These are phyloP conservation scores for Crocuta crocuta DNA, from an alignment of 2,113 vertebrate genomes.

Conservation along the genomic window DNA sequence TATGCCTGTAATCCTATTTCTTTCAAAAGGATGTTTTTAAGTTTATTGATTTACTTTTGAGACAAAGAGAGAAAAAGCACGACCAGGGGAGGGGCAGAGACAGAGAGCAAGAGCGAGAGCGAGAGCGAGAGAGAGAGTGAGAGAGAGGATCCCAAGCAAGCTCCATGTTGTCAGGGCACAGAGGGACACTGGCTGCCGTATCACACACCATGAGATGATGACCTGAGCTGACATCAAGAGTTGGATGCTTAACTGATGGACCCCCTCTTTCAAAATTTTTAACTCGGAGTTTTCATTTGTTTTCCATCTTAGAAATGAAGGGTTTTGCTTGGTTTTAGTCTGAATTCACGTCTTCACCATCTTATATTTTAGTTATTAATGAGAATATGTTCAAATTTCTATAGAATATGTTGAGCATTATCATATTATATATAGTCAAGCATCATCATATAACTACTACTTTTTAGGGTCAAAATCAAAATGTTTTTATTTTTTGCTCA, in stretches of 20 bases:
- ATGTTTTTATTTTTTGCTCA: neutral
- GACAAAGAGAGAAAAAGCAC: too few relatives aligned
- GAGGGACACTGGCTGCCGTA: too few relatives aligned
- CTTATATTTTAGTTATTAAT: neutral
- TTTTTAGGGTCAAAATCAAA: neutral
- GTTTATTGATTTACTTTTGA: too few relatives aligned
- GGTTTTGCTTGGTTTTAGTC: constrained; percentile 34
- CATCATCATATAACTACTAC: constrained; percentile 79
- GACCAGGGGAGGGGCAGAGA: too few relatives aligned
- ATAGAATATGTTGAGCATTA: constrained; percentile 76
- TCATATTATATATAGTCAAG: constrained; percentile 84
- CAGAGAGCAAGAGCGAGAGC: too few relatives aligned
- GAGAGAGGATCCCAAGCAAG: too few relatives aligned
- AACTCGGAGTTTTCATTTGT: constrained; percentile 72
- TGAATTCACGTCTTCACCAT: constrained; percentile 80
- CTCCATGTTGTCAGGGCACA: too few relatives aligned
- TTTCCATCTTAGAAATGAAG: constrained; percentile 78
- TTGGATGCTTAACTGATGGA: too few relatives aligned
- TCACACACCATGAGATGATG: too few relatives aligned
- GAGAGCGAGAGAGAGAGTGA: too few relatives aligned
- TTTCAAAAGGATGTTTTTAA: neutral
- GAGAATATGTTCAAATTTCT: neutral
- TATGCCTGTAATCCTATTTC: neutral
- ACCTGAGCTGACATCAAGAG: too few relatives aligned
- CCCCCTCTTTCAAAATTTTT: neutral